Conservation (phyloP, 2,888 invertebrate species). For the Tinea trinotella region DNA sequence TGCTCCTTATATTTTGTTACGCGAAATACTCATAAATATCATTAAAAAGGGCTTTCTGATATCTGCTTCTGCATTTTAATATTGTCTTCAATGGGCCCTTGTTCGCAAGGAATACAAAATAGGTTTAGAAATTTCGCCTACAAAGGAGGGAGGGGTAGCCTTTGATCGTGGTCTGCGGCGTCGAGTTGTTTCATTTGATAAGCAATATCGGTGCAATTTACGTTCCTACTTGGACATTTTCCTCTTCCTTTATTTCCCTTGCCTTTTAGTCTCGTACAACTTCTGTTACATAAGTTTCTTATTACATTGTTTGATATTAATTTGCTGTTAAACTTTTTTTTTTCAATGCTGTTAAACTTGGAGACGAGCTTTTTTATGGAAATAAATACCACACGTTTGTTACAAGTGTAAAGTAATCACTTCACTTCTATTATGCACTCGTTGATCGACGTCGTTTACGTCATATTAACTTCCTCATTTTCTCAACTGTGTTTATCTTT, state of each 20-base stretch:
- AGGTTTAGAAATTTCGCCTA: neutral
- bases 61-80: constrained; percentile 5
- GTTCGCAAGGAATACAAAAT: neutral
- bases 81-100: neutral
- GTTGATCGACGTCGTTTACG: neutral
- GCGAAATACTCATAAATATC: neutral
- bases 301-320: neutral
- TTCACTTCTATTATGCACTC: neutral
- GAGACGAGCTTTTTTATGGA: too few relatives aligned
- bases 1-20: neutral
- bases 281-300: neutral
- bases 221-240: constrained; percentile 7
- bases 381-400: too few relatives aligned
- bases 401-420: too few relatives aligned
- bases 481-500: neutral
- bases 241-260: neutral
- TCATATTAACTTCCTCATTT: constrained; percentile 1
- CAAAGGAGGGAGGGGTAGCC: constrained; percentile 20
- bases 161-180: constrained; percentile 29
- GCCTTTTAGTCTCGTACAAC: neutral
- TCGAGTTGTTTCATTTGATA: constrained; percentile 16
- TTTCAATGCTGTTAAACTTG: too few relatives aligned
- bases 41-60: neutral
- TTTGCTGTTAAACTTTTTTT: neutral
- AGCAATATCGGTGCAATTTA: constrained; percentile 13